Conservation (phyloP, 1,140 invertebrate species). For the Drosophila subobscura region DNA sequence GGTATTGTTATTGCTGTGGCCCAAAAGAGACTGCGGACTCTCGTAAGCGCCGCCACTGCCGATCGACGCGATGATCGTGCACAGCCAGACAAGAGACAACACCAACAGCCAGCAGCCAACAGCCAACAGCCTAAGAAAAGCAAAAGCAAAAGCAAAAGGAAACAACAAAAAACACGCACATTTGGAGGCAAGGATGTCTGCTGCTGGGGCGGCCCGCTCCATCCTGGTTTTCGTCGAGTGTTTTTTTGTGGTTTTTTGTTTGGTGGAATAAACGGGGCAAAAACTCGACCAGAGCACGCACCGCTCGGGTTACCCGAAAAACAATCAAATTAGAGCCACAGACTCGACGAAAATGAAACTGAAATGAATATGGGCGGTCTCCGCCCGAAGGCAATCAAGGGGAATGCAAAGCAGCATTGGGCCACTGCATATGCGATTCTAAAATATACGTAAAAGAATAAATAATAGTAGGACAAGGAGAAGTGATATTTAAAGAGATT, state of each 20-base stretch:
- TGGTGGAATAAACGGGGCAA: slow-evolving; percentile 9
- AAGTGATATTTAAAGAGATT: no score
- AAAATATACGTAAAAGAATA: no score
- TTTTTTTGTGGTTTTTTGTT: background rate
- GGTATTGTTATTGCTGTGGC: slow-evolving; percentile 63
- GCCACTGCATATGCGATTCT: no score
- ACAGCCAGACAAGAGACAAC: slow-evolving; percentile 35
- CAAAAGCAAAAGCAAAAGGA: background rate
- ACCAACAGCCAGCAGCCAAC: slow-evolving; percentile 5
- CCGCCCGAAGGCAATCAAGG: no score
- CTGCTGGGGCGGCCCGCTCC: slow-evolving; percentile 10
- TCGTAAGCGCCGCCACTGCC: slow-evolving; percentile 44
- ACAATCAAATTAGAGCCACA: slow-evolving; percentile 46
- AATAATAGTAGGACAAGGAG: no score
- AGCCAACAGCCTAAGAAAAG: slow-evolving; percentile 1
- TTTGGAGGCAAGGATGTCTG: slow-evolving; percentile 11
- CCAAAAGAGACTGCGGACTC: slow-evolving; percentile 31
- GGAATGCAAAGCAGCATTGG: no score
- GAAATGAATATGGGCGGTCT: slow-evolving; percentile 20
- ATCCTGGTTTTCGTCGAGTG: slow-evolving; percentile 9
- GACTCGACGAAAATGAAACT: slow-evolving; percentile 21
- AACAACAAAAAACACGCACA: slow-evolving; percentile 35
- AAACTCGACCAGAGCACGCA: slow-evolving; percentile 36
- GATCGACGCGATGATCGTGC: slow-evolving; percentile 43
- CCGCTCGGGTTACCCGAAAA: slow-evolving; percentile 30